Base-by-base conservation (phyloP, 2,113 vertebrate genomes). In the Pseudorhombus dupliciocellatus region DNA sequence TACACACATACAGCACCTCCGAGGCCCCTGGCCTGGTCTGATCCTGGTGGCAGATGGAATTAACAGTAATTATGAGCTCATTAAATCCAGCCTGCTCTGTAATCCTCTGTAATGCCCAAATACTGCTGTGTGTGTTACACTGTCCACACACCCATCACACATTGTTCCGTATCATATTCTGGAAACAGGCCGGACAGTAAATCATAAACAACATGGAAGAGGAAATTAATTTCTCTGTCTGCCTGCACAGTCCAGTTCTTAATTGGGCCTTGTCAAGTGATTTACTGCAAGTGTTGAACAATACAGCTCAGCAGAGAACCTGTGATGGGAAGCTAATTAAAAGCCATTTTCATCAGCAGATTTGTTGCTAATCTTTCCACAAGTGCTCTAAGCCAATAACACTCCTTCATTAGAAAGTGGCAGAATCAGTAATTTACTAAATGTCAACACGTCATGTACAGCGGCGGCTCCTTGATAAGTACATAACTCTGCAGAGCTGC, bases 1-100 rank as follows among this genome's bases (percentile, higher is more conserved):
- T 40, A 60, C 65, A 51, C 10, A 51, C 21, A 51, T n/a, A n/a
- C n/a, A n/a, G n/a, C n/a, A n/a, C n/a, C 56, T 42, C 67, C 52
- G 56, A 42, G 48, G 52, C 74, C 72, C 22, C 70, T 79, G 72
- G 63, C 72, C 28, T 61, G 53, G 51, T 66, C 65, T 80, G 75
- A 89, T 88, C 80, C 80, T 61, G 70, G 70, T 77, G 84, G 85
- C 91, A 90, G 88, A 88, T 89, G 86, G 90, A 91, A 91, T 91
- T 91, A 91, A 70, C 70, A 82, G 85, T 85, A 91, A 92, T 91
- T 90, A 90, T 72, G 76, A 87, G 77, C 81, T 88, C 86, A 87
- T 92, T 93, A 91, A 87, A 84, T 92, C 55, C 78, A 89, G 87
- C 77, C 84, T 87, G 79, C 55, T 77, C 73, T 77, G 71, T 92